phyloP scores from a whole-genome alignment of 2,113 vertebrate genomes.

The Pipa parva region DNA sequence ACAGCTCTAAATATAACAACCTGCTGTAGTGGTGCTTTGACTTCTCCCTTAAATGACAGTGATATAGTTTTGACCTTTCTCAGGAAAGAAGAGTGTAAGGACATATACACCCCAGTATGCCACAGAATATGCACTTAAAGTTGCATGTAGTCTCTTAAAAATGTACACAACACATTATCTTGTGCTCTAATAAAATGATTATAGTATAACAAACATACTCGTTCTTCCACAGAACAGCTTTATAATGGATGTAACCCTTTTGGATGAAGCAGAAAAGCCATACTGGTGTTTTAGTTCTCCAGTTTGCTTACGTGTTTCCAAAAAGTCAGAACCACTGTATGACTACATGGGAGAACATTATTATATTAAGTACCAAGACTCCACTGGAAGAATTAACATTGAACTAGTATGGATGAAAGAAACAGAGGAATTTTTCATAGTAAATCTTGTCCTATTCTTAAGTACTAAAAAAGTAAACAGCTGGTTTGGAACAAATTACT shows the following conservation, averaged over 20 bases:
- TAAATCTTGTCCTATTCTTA: constrained; percentile 61
- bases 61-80: too few relatives aligned
- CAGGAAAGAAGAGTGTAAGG: too few relatives aligned
- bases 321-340: constrained; percentile 19
- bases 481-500: constrained; percentile 63
- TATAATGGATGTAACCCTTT: constrained; percentile 62
- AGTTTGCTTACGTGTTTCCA: constrained; percentile 46
- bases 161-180: too few relatives aligned
- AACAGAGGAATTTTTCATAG: constrained; percentile 56
- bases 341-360: constrained; percentile 53
- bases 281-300: constrained; percentile 69
- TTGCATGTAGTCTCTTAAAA: too few relatives aligned
- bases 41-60: too few relatives aligned
- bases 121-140: too few relatives aligned
- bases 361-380: constrained; percentile 51
- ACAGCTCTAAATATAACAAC: too few relatives aligned
- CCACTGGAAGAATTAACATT: constrained; percentile 51
- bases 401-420: constrained; percentile 60
- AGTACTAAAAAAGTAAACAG: constrained; percentile 56
- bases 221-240: constrained; percentile 56
- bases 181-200: too few relatives aligned
- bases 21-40: too few relatives aligned
- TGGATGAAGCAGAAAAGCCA: constrained; percentile 60
- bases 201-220: too few relatives aligned
- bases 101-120: too few relatives aligned